Percentiles rank a stretch among this genome's conserved stretches.
phyloP scores from a whole-genome alignment of 2,113 vertebrate species.

The Gasterosteus aculeatus region DNA sequence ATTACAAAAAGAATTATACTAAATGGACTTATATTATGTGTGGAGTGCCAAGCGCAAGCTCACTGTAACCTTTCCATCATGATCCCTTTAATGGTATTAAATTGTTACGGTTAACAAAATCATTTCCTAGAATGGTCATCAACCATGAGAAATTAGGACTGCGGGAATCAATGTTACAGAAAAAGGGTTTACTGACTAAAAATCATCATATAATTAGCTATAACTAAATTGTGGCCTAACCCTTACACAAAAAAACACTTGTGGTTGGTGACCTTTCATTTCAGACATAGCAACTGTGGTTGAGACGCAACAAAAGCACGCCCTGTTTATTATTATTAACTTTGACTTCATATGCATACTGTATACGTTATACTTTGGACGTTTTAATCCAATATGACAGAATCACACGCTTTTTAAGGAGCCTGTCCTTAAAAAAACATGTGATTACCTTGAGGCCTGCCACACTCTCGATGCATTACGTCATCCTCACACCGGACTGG shows the following conservation, averaged over 20 bases:
- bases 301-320: background rate
- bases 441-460: slow-evolving; percentile 12
- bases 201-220: background rate
- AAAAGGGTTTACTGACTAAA: background rate
- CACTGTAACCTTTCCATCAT: background rate
- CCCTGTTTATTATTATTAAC: background rate
- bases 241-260: background rate
- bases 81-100: background rate
- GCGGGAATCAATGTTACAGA: background rate
- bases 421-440: background rate
- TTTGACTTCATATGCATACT: background rate
- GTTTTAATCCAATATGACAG: background rate
- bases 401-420: background rate
- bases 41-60: background rate
- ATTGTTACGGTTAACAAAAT: background rate
- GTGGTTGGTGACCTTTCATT: background rate
- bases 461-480: slow-evolving; percentile 47
- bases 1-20: background rate
- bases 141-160: background rate
- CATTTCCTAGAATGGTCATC: background rate
- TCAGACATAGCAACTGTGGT: background rate
- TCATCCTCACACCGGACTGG: slow-evolving; percentile 41
- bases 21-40: background rate
- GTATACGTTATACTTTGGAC: background rate
- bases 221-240: no score